phyloP scores from a whole-genome alignment of 2,888 invertebrate species.

The Priocnemis perturbator region DNA sequence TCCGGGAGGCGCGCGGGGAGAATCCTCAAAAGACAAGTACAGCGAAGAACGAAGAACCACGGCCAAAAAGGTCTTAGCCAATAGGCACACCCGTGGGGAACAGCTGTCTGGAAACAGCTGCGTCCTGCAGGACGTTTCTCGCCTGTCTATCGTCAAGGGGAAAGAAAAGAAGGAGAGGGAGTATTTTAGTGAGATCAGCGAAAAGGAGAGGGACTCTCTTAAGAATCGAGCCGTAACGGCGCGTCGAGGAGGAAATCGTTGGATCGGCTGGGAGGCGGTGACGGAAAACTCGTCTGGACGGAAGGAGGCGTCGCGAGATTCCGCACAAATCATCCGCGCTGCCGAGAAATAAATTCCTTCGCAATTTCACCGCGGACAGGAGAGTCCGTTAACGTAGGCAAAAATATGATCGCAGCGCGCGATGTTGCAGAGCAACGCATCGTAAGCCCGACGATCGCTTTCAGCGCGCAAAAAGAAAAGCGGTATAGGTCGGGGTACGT shows the following conservation, averaged over 20 bases:
- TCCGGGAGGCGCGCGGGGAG: slow-evolving; percentile 30
- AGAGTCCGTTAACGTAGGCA: too few species aligned
- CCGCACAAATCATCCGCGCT: neutral
- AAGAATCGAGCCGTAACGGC: slow-evolving; percentile 8
- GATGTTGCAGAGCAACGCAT: too few species aligned
- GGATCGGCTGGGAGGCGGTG: neutral
- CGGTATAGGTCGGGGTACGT: too few species aligned
- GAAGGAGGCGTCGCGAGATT: slow-evolving; percentile 6
- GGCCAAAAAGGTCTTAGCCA: slow-evolving; percentile 13
- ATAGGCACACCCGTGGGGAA: slow-evolving; percentile 12
- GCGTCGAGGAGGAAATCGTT: slow-evolving; percentile 2
- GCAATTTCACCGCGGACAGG: slow-evolving; percentile 4
- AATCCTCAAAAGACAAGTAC: slow-evolving; percentile 37
- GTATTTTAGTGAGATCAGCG: neutral
- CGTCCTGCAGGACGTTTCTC: slow-evolving; percentile 29
- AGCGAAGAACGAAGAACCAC: slow-evolving; percentile 18
- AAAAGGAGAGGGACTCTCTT: slow-evolving; percentile 13
- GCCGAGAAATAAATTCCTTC: neutral
- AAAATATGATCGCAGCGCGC: too few species aligned
- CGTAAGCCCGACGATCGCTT: too few species aligned
- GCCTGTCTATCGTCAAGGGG: neutral
- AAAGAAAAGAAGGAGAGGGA: slow-evolving; percentile 4
- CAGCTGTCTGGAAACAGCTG: slow-evolving; percentile 56
- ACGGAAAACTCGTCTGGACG: slow-evolving; percentile 9
- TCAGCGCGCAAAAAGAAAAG: too few species aligned